phyloP scores from a whole-genome alignment of 1,140 invertebrate species.

The Reticulitermes speratus region DNA sequence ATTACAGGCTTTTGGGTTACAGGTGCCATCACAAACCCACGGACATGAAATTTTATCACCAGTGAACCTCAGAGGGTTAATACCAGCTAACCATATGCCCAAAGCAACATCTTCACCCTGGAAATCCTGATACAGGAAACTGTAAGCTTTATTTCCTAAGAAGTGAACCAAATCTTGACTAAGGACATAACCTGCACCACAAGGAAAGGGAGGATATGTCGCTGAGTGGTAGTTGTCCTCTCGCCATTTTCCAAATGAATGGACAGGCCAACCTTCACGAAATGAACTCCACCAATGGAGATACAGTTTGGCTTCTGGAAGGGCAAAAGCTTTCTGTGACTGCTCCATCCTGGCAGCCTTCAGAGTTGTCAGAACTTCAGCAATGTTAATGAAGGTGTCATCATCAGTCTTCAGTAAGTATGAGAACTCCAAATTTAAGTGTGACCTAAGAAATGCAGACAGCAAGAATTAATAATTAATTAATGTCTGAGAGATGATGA shows the following conservation, averaged over 20 bases:
- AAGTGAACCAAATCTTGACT: slow-evolving; percentile 16
- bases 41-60: background rate
- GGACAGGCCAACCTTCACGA: slow-evolving; percentile 36
- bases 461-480: background rate
- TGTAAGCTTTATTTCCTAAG: slow-evolving; percentile 15
- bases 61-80: slow-evolving; percentile 1
- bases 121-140: slow-evolving; percentile 13
- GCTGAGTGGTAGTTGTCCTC: slow-evolving; percentile 32
- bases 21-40: slow-evolving; percentile 22
- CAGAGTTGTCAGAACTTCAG: slow-evolving; percentile 26
- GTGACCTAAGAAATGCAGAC: slow-evolving; percentile 28
- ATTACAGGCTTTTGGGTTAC: slow-evolving; percentile 18
- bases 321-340: background rate
- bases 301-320: background rate
- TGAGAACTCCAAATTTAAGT: slow-evolving; percentile 13
- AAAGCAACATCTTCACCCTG: slow-evolving; percentile 32
- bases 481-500: no score
- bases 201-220: slow-evolving; percentile 38
- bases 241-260: slow-evolving; percentile 35
- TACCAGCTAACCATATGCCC: slow-evolving; percentile 31
- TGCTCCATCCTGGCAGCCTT: background rate
- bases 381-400: slow-evolving; percentile 36
- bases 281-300: slow-evolving; percentile 36
- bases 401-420: slow-evolving; percentile 38
- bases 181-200: slow-evolving; percentile 38